These are phyloP conservation scores for Solen grandis DNA, from an alignment of 1,140 invertebrate genomes.

Conservation along the genomic window DNA sequence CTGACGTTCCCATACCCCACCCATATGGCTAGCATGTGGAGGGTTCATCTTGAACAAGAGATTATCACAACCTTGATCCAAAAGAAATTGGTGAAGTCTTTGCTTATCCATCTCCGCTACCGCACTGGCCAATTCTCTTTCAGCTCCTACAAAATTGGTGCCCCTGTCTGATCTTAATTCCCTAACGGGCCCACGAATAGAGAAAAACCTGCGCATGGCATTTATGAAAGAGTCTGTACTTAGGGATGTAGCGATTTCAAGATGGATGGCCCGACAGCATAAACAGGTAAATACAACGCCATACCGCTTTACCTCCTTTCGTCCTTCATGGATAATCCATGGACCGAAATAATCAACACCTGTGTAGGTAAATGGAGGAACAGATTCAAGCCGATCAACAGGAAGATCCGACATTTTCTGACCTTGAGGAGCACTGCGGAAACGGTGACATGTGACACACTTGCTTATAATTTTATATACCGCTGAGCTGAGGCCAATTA, in stretches of 20 bases:
- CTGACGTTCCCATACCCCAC: conserved; percentile 57
- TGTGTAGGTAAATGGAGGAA: too few species aligned
- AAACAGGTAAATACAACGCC: too few species aligned
- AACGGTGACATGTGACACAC: not conserved
- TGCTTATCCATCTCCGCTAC: conserved; percentile 26
- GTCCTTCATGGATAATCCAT: conserved; percentile 47
- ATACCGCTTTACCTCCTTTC: too few species aligned
- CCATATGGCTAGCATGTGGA: conserved; percentile 57
- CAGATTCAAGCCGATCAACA: conserved; percentile 37
- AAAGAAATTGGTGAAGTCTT: conserved; percentile 4
- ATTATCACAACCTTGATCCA: conserved; percentile 44
- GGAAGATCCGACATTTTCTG: conserved; percentile 60
- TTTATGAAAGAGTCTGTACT: conserved; percentile 57
- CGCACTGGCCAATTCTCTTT: conserved; percentile 25
- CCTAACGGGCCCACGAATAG: conserved; percentile 45
- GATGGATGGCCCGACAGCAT: too few species aligned
- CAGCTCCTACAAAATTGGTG: conserved; percentile 76
- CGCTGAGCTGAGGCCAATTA: too few species aligned
- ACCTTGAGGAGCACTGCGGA: not conserved
- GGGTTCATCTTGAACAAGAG: conserved; percentile 50
- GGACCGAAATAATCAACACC: too few species aligned
- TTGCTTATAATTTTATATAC: too few species aligned
- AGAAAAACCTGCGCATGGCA: conserved; percentile 57
- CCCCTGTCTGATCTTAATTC: conserved; percentile 12
- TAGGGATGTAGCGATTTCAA: too few species aligned